Evolutionary conservation across 2,113 vertebrate genomes (phyloP), one percentile per base, ranked within the genome.

Genomic region (Sturnus vulgaris): DNA sequence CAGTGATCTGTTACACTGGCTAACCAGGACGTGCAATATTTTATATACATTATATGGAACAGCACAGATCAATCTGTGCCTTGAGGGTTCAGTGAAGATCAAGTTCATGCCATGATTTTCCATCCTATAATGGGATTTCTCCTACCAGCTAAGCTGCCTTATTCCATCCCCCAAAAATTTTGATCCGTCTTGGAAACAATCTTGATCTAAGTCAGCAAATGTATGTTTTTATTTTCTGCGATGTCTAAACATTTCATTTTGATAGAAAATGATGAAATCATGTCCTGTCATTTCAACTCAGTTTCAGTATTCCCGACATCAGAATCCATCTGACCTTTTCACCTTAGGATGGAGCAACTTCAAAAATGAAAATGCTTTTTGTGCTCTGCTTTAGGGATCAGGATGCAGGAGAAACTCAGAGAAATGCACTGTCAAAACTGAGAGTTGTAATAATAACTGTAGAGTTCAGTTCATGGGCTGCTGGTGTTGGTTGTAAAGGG

Each of bases 201-300:
- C 79, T 86, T 73, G 64, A 84, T 89, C 53, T 65, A 77, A 93
- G 78, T 77, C 93, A 95, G 79, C 33, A 88, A 85, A 95, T 55
- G 70, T 59, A 82, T 87, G 73, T 44, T 92, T 92, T 93, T 89
- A 24, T 89, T 85, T 92, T 76, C 89, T 84, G 53, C 11, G 1
- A 23, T 85, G 93, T 87, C 86, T 53, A 92, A 97, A 79, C 81
- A 59, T 92, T 92, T 96, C 63, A 61, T 85, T 91, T 75, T 79
- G 84, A 80, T 69, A 68, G 91, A 39, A 93, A 85, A 91, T 53
- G 55, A 84, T 89, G 66, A 85, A 93, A 76, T 80, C 86, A 7
- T 50, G 46, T 72, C 70, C 69, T 95, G 78, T 95, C 92, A 55
- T 85, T 92, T 92, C 66, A 46, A 21, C 21, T 92, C 78, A 84